Base-by-base conservation (phyloP, 2,888 invertebrate genomes). In the Scaptodrosophila latifasciaeformis region DNA sequence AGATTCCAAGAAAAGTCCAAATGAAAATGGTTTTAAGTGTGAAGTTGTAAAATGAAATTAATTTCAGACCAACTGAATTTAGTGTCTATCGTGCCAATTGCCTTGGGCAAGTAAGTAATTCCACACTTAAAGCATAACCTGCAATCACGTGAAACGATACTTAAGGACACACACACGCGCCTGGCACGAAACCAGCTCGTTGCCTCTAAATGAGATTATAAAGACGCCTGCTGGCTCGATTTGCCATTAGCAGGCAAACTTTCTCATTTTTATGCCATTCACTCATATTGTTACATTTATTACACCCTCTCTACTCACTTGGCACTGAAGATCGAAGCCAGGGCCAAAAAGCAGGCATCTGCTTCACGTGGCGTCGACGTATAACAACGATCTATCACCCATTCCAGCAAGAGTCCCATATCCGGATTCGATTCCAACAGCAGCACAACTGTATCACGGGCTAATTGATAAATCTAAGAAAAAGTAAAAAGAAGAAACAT, bases 321-420 rank as follows among this genome's bases (percentile, higher is more conserved):
- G 44, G 97, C 95, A 83, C 97, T 97, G 87, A 99, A 99, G 72
- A 99, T 95, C 5, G 97, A 94, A 2, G 97, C 96, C 48, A 99
- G 89, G 2, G 98, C 97, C 84, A 96, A 90, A 86, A 99, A 99
- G 85, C 99, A 99, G 1, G 96, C 96, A 86, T 98, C 97, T 1
- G 98, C 97, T 31, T 98, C 96, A 64, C 94, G 91, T 1, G 93
- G 92, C 5, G 92, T 87, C 4, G 96, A 96, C 0, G 97, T 99
- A 86, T 96, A 99, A 86, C 99, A 99, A 53, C 96, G 92, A 88
- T 98, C 97, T 44, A 99, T 96, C 1, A 97, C 94, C 99, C 99
- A 99, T 87, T 99, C 99, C 39, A 99, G 88, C 47, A 99, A 88
- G 3, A 94, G 91, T 0, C 95, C 94, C 67, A 94, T 93, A 84